Percentiles rank a stretch among this genome's conserved stretches.
Evolutionary conservation across 2,888 invertebrate species (phyloP).

Genomic region (Busseola fusca): DNA sequence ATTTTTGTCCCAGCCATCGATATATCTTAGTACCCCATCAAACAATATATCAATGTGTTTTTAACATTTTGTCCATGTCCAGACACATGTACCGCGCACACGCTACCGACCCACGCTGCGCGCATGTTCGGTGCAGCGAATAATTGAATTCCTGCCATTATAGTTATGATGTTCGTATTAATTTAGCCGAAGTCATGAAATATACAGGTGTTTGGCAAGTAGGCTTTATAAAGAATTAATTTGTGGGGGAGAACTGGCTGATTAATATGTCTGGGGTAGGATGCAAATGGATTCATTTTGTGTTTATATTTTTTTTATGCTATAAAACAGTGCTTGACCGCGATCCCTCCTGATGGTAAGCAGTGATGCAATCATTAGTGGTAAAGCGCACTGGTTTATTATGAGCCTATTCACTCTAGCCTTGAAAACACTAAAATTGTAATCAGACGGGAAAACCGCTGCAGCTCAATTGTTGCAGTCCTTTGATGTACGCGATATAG

Average conservation of each 20-base stretch:
- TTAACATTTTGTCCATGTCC: conserved; percentile 57
- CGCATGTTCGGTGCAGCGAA: conserved; percentile 45
- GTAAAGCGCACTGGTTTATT: too few species aligned
- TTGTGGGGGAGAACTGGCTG: conserved; percentile 25
- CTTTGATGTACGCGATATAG: too few species aligned
- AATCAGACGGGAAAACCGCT: too few species aligned
- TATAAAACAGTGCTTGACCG: too few species aligned
- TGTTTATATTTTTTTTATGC: too few species aligned
- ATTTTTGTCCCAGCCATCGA: conserved; percentile 21
- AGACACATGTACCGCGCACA: conserved; percentile 58
- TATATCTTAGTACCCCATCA: conserved; percentile 46
- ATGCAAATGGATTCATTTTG: conserved; percentile 49
- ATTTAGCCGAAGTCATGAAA: conserved; percentile 56
- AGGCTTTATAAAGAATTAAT: conserved; percentile 41
- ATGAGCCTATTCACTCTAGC: too few species aligned
- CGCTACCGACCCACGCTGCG: conserved; percentile 66
- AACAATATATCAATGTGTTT: conserved; percentile 57
- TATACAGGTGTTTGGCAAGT: conserved; percentile 48
- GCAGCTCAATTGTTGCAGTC: too few species aligned
- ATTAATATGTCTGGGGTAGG: conserved; percentile 40
- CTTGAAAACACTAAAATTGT: too few species aligned
- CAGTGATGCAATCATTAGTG: too few species aligned
- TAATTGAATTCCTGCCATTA: conserved; percentile 66
- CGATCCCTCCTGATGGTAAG: too few species aligned
- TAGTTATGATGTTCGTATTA: conserved; percentile 61